phyloP scores from a whole-genome alignment of 2,797 vertebrate genomes.

The Oceanodroma leucorhoa region DNA sequence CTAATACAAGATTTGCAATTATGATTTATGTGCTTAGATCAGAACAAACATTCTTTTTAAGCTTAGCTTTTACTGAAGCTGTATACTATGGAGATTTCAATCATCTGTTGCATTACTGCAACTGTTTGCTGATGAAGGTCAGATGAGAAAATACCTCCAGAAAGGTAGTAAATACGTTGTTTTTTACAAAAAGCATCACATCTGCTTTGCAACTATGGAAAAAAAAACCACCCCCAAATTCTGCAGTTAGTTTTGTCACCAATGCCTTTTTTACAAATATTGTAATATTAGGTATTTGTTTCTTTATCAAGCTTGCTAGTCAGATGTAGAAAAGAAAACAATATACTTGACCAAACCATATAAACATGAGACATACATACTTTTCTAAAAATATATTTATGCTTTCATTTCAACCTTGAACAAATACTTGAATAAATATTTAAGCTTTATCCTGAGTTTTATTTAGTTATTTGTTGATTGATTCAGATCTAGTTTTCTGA shows the following conservation, averaged over 20 bases:
- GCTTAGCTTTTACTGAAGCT: neutral
- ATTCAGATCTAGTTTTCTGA: neutral
- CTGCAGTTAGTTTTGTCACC: neutral
- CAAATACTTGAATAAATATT: neutral
- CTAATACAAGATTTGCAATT: neutral
- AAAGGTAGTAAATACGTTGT: neutral
- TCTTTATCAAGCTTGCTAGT: neutral
- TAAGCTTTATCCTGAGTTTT: neutral
- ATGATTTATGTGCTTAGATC: neutral
- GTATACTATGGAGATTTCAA: neutral
- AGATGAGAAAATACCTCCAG: neutral
- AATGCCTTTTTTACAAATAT: neutral
- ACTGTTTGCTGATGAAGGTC: neutral
- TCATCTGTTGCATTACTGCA: neutral
- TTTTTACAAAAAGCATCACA: neutral
- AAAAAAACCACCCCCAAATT: neutral
- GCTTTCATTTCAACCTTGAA: neutral
- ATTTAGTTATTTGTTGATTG: neutral
- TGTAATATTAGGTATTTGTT: neutral
- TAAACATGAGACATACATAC: neutral
- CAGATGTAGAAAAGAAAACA: neutral
- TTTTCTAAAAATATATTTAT: neutral
- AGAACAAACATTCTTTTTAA: neutral
- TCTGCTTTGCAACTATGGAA: neutral
- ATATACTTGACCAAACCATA: neutral